These are phyloP conservation scores for Stegana nigrithorax DNA, from an alignment of 2,888 invertebrate genomes.

Conservation along the genomic window DNA sequence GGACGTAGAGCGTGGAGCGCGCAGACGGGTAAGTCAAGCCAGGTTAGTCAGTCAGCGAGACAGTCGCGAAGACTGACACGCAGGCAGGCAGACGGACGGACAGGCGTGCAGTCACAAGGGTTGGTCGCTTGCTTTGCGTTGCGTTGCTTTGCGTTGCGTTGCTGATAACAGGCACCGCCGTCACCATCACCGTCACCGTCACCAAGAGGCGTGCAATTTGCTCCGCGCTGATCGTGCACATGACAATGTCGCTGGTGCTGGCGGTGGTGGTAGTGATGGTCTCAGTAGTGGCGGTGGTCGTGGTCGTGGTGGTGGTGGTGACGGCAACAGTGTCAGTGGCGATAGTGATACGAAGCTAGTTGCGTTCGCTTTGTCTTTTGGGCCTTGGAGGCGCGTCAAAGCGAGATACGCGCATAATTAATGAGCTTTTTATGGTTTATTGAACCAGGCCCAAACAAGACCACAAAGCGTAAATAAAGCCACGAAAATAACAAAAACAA, in stretches of 20 bases:
- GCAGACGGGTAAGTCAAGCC: too few relatives aligned
- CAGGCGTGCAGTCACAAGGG: not conserved
- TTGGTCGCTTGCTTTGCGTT: not conserved
- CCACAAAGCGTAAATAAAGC: constrained; percentile 33
- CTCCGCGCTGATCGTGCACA: not conserved
- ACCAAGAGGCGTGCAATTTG: not conserved
- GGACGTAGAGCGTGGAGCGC: too few relatives aligned
- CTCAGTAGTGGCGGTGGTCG: too few relatives aligned
- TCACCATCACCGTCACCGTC: not conserved
- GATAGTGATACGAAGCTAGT: too few relatives aligned
- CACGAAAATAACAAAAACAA: too few relatives aligned
- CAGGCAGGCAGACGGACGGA: not conserved
- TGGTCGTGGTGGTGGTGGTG: too few relatives aligned
- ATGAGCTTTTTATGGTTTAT: constrained; percentile 67
- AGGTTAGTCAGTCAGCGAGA: not conserved
- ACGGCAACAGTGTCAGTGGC: too few relatives aligned
- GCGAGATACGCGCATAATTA: constrained; percentile 66
- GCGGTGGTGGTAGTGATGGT: too few relatives aligned
- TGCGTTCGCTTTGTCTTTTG: not conserved
- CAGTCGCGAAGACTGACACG: not conserved
- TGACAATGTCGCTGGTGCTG: too few relatives aligned
- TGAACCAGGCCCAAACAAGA: constrained; percentile 65
- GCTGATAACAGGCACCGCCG: constrained; percentile 6
- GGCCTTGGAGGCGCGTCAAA: constrained; percentile 28
- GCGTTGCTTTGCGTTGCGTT: not conserved